A percentile compares a stretch with the other conserved stretches of the same genome.
These are phyloP conservation scores for Mesoligia furuncula DNA, from an alignment of 2,888 invertebrate species.

Conservation along the genomic window DNA sequence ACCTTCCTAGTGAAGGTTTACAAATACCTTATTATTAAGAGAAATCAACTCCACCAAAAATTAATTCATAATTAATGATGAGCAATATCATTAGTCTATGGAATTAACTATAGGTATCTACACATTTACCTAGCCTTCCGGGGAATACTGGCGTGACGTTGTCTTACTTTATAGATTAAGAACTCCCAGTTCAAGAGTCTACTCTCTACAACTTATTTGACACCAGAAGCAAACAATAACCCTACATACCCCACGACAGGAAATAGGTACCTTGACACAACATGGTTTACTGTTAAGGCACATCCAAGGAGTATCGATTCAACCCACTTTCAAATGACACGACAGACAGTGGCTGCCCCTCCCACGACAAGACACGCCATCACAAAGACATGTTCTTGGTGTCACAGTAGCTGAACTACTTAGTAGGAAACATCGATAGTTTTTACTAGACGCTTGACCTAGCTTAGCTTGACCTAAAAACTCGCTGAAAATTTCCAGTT, in stretches of 20 bases:
- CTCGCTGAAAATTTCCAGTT: not conserved
- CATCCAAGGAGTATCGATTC: slow-evolving; percentile 41
- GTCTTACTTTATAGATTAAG: not conserved
- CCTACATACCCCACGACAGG: not conserved
- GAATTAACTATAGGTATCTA: not conserved
- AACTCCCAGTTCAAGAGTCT: not conserved
- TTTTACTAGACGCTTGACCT: not conserved
- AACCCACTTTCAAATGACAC: slow-evolving; percentile 54
- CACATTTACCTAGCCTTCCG: not conserved
- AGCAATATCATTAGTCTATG: no score
- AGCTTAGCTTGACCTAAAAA: not conserved
- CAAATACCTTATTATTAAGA: not conserved
- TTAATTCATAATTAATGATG: not conserved
- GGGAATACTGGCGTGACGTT: not conserved
- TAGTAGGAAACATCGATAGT: slow-evolving; percentile 14
- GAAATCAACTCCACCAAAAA: not conserved
- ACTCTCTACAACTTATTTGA: not conserved
- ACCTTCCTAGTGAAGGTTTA: no score
- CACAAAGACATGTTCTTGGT: slow-evolving; percentile 47
- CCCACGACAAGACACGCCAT: slow-evolving; percentile 44
- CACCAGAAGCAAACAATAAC: not conserved
- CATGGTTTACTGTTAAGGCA: slow-evolving; percentile 13
- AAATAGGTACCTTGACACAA: slow-evolving; percentile 33
- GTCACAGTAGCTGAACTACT: slow-evolving; percentile 52
- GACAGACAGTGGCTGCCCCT: slow-evolving; percentile 53